Conservation (phyloP, 2,113 vertebrate genomes). For the Ctenodactylus gundi region DNA sequence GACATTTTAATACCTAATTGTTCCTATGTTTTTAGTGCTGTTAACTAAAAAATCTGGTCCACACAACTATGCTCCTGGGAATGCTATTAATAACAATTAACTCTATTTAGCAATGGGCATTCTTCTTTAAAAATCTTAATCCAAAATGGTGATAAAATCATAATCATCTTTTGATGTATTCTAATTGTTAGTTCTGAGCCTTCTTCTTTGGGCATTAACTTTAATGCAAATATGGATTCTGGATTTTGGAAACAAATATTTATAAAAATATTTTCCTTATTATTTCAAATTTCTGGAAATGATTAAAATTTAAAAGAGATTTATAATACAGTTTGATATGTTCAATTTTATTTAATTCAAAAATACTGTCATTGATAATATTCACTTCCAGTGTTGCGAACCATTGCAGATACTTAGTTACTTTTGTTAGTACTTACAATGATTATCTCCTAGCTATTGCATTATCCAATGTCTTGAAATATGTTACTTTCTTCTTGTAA, state of each 20-base stretch:
- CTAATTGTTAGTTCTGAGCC: background rate
- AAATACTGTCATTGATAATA: background rate
- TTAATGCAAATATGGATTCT: background rate
- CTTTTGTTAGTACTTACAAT: conserved; percentile 28
- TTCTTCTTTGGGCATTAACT: background rate
- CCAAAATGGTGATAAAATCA: background rate
- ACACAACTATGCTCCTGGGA: background rate
- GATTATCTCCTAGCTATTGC: conserved; percentile 38
- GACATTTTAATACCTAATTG: background rate
- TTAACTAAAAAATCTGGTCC: conserved; percentile 11
- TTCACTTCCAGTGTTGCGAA: background rate
- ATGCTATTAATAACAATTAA: background rate
- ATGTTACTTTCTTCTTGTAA: background rate
- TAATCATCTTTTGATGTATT: background rate
- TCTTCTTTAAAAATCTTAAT: conserved; percentile 20
- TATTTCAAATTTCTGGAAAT: conserved; percentile 39
- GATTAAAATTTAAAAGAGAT: background rate
- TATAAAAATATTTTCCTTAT: background rate
- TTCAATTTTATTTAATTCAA: conserved; percentile 34
- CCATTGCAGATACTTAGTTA: background rate
- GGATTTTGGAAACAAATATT: conserved; percentile 41
- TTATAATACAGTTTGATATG: background rate
- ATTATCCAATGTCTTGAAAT: conserved; percentile 20
- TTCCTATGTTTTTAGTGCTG: background rate
- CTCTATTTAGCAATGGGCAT: background rate